phyloP scores from a whole-genome alignment of 2,888 invertebrate species.

The Amphipyra berbera region DNA sequence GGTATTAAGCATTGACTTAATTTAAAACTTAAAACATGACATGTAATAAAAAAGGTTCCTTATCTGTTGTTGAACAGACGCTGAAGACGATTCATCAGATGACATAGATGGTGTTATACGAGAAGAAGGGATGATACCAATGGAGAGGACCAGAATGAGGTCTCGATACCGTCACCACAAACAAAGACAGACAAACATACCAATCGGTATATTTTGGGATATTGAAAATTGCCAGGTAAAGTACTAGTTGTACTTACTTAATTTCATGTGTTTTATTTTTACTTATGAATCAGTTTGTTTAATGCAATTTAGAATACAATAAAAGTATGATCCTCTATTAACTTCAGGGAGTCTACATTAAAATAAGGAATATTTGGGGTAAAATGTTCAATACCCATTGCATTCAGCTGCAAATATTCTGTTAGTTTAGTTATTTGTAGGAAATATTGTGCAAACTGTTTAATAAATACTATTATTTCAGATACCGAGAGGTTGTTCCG shows the following conservation, averaged over 20 bases:
- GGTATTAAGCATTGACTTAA: neutral
- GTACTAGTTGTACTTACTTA: too few species aligned
- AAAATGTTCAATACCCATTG: too few species aligned
- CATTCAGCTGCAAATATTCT: too few species aligned
- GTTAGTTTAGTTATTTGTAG: too few species aligned
- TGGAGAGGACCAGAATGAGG: slow-evolving; percentile 78
- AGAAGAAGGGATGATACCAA: slow-evolving; percentile 73
- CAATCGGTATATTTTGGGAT: slow-evolving; percentile 97
- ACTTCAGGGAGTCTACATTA: too few species aligned
- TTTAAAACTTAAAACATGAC: slow-evolving; percentile 1
- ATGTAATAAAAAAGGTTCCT: neutral
- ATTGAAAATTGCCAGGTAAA: slow-evolving; percentile 96
- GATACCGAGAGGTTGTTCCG: slow-evolving; percentile 95
- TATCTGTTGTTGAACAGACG: slow-evolving; percentile 68
- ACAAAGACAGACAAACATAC: slow-evolving; percentile 77
- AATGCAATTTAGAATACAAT: too few species aligned
- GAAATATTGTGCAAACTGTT: neutral
- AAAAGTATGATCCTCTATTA: too few species aligned
- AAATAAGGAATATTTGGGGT: too few species aligned
- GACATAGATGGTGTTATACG: slow-evolving; percentile 70
- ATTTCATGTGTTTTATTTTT: too few species aligned
- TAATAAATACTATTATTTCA: slow-evolving; percentile 63
- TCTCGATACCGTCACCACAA: slow-evolving; percentile 83
- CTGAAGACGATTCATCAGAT: slow-evolving; percentile 85
- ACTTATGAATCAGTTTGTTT: too few species aligned